Percentiles rank a stretch among this genome's conserved stretches.
phyloP scores from a whole-genome alignment of 2,797 vertebrate species.

The Hirundo rustica region DNA sequence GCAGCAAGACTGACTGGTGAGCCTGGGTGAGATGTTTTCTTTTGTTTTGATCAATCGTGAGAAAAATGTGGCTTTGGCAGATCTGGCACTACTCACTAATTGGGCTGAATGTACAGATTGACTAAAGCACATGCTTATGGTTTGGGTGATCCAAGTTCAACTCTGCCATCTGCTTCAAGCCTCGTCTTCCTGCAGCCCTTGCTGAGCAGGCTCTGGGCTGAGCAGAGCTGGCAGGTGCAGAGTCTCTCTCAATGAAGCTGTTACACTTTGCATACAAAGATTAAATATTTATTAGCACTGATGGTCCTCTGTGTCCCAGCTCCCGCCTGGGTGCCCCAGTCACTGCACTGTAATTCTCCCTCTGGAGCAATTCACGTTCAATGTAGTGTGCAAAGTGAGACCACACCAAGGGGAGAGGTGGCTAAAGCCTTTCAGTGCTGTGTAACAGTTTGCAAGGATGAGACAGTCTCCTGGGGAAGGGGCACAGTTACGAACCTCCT shows the following conservation, averaged over 20 bases:
- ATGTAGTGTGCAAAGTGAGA: not conserved
- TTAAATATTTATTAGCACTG: constrained; percentile 17
- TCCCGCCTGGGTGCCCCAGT: not conserved
- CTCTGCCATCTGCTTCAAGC: not conserved
- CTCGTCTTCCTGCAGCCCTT: not conserved
- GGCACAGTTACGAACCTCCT: not conserved
- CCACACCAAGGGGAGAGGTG: not conserved
- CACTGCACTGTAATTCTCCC: not conserved
- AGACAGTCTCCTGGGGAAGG: not conserved
- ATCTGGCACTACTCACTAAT: constrained; percentile 21
- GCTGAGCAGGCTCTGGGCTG: not conserved
- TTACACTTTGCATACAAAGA: not conserved
- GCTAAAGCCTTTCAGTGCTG: not conserved
- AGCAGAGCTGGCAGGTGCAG: not conserved
- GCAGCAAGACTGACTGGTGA: not conserved
- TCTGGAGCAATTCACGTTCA: not conserved
- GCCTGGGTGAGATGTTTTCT: constrained; percentile 2
- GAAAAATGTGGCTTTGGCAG: not conserved
- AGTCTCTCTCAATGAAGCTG: not conserved
- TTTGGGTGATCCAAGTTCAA: constrained; percentile 52
- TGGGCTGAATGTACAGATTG: constrained; percentile 34
- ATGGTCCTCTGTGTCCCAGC: not conserved
- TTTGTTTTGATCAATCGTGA: constrained; percentile 18
- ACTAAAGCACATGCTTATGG: constrained; percentile 21
- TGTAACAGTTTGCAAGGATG: not conserved